Conservation (phyloP, 2,113 vertebrate species). For the Siniperca chuatsi region DNA sequence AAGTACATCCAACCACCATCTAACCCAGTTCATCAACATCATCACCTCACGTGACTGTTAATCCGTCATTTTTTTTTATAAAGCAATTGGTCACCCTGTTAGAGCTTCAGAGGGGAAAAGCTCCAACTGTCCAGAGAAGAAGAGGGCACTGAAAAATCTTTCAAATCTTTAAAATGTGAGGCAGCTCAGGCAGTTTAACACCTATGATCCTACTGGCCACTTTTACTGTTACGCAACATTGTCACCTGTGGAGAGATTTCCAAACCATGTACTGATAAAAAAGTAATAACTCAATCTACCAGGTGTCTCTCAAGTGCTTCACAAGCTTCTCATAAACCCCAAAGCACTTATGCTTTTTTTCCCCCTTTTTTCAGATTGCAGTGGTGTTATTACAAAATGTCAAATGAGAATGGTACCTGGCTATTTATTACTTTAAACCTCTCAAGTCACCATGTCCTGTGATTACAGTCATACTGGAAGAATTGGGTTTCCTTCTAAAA, state of each 20-base stretch:
- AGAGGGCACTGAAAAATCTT: conserved; percentile 32
- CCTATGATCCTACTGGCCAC: conserved; percentile 5
- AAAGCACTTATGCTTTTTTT: neutral
- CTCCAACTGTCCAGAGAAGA: conserved; percentile 23
- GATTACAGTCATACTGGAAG: neutral
- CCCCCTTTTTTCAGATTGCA: too few relatives aligned
- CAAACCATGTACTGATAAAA: neutral
- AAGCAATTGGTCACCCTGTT: neutral
- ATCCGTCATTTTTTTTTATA: neutral
- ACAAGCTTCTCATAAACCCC: neutral
- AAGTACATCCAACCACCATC: neutral
- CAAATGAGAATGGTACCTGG: neutral
- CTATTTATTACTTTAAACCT: neutral
- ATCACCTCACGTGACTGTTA: neutral
- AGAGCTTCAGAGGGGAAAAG: neutral
- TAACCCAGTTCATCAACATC: neutral
- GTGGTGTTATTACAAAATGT: too few relatives aligned
- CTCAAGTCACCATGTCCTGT: neutral
- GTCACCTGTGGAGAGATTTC: neutral
- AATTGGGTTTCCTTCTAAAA: neutral
- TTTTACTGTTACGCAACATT: conserved; percentile 9
- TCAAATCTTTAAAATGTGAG: conserved; percentile 32
- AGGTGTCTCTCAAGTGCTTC: neutral
- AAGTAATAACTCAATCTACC: neutral
- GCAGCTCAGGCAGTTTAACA: conserved; percentile 21